phyloP scores from a whole-genome alignment of 1,140 invertebrate species.

The Leptinotarsa undecemlineata region DNA sequence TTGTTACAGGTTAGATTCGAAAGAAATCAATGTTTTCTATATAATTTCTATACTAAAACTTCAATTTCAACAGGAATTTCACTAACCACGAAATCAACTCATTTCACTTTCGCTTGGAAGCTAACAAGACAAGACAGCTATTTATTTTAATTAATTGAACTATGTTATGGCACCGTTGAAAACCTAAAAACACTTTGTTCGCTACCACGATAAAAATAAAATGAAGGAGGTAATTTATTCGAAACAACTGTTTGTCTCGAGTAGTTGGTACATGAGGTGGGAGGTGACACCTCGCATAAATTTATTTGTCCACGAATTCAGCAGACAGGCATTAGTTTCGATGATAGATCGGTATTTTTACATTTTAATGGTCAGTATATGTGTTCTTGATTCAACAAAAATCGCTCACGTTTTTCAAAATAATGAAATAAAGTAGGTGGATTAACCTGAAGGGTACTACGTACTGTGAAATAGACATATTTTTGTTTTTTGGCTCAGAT shows the following conservation, averaged over 20 bases:
- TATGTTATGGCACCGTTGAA: slow-evolving; percentile 18
- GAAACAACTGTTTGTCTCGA: slow-evolving; percentile 21
- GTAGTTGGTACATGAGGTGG: slow-evolving; percentile 19
- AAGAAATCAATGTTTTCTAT: no score
- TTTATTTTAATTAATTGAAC: slow-evolving; percentile 20
- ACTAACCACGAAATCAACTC: no score
- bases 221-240: slow-evolving; percentile 21
- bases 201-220: slow-evolving; percentile 22
- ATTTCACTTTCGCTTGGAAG: neutral
- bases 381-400: slow-evolving; percentile 15
- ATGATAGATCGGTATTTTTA: slow-evolving; percentile 27
- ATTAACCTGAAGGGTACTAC: no score
- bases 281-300: slow-evolving; percentile 23
- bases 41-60: no score
- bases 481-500: neutral
- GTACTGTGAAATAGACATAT: neutral
- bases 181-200: slow-evolving; percentile 20
- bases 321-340: slow-evolving; percentile 22
- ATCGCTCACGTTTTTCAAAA: slow-evolving; percentile 13
- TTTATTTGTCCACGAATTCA: slow-evolving; percentile 24
- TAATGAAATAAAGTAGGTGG: neutral
- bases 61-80: no score
- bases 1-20: no score
- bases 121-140: slow-evolving; percentile 12
- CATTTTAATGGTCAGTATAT: slow-evolving; percentile 17